Percentiles rank a stretch among this genome's conserved stretches.
phyloP scores from a whole-genome alignment of 1,140 invertebrate genomes.

The Rhopalosiphum padi region DNA sequence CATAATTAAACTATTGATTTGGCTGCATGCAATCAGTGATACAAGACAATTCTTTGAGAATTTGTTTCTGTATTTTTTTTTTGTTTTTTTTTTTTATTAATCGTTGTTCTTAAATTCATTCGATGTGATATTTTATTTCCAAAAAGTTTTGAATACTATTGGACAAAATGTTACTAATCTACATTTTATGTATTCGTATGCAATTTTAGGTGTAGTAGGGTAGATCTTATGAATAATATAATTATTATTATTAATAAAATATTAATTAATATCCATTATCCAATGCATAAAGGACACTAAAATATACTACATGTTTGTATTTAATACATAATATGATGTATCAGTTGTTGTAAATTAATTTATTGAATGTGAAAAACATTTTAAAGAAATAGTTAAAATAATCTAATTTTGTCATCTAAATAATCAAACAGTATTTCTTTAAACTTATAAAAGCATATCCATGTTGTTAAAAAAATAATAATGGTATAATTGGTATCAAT shows the following conservation, averaged over 20 bases:
- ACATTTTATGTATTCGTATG: not conserved
- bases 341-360: no score
- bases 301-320: no score
- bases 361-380: no score
- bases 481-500: no score
- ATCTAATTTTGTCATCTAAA: no score
- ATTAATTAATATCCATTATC: not conserved
- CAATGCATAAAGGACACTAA: not conserved
- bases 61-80: no score
- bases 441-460: not conserved
- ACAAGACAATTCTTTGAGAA: not conserved
- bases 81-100: not conserved
- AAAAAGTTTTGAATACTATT: not conserved
- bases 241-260: no score
- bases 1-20: no score
- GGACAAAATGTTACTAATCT: not conserved
- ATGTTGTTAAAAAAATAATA: not conserved
- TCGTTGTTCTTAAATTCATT: not conserved
- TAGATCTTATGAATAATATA: no score
- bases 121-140: not conserved
- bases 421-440: not conserved
- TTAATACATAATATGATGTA: no score
- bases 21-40: not conserved
- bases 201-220: not conserved
- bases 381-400: no score